Conservation (phyloP, 2,888 invertebrate genomes). For the Gerris lacustris region DNA sequence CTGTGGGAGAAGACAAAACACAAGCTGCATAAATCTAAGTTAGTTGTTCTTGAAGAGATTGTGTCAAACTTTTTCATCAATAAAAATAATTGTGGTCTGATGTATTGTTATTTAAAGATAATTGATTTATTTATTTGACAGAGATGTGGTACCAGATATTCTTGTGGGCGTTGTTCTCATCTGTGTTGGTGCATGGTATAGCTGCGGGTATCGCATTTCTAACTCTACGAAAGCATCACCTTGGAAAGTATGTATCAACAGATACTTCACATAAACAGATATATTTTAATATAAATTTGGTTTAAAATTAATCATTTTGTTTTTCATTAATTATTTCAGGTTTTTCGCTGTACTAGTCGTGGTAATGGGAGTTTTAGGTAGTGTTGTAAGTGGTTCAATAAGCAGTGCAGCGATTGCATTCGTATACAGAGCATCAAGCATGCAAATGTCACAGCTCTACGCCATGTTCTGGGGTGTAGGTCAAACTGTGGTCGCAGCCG, state of each 20-base stretch:
- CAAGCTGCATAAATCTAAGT: too few species aligned
- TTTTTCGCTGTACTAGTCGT: slow-evolving; percentile 81
- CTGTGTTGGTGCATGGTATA: slow-evolving; percentile 75
- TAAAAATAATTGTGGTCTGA: too few species aligned
- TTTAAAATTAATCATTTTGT: too few species aligned
- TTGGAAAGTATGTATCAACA: slow-evolving; percentile 50
- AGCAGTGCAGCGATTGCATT: slow-evolving; percentile 88
- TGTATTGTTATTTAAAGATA: neutral
- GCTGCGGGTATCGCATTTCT: slow-evolving; percentile 84
- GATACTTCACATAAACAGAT: neutral
- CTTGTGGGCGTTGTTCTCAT: slow-evolving; percentile 88
- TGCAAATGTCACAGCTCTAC: slow-evolving; percentile 80
- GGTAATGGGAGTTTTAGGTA: slow-evolving; percentile 78
- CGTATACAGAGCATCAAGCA: slow-evolving; percentile 78
- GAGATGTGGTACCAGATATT: slow-evolving; percentile 98
- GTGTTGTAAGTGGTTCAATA: slow-evolving; percentile 74
- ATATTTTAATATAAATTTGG: too few species aligned
- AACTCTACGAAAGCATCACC: slow-evolving; percentile 82
- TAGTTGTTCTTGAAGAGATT: too few species aligned
- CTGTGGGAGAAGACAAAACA: too few species aligned
- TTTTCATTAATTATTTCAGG: slow-evolving; percentile 39
- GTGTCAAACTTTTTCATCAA: too few species aligned
- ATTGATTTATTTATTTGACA: slow-evolving; percentile 34
- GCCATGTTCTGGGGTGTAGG: slow-evolving; percentile 91
- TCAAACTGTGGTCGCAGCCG: slow-evolving; percentile 77